Conservation (phyloP, 2,888 invertebrate genomes). For the Leptothorax acervorum region DNA sequence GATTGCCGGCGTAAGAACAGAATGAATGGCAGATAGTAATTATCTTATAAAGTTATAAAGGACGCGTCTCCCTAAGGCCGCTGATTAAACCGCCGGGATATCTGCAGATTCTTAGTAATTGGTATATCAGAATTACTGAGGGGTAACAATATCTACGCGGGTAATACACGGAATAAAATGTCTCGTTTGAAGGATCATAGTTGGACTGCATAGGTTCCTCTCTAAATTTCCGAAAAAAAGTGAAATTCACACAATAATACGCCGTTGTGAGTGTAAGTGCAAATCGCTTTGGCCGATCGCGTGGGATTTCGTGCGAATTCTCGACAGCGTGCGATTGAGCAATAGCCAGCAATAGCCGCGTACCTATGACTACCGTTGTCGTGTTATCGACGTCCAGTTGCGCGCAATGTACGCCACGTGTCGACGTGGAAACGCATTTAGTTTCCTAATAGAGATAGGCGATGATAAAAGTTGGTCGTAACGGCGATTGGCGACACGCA, state of each 20-base stretch:
- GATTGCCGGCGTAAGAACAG: constrained; percentile 14
- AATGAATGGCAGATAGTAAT: constrained; percentile 50
- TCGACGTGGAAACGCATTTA: constrained; percentile 52
- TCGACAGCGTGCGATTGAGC: constrained; percentile 14
- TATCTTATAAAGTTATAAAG: constrained; percentile 49
- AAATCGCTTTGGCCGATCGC: not conserved
- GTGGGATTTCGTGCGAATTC: not conserved
- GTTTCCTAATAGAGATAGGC: constrained; percentile 54
- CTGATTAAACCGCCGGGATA: constrained; percentile 31
- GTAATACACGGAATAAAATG: not conserved
- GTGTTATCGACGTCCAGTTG: constrained; percentile 26
- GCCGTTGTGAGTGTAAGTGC: not conserved
- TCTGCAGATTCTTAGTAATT: not conserved
- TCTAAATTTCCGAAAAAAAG: not conserved
- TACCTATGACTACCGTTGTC: constrained; percentile 6
- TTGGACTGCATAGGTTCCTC: not conserved
- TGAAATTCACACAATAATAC: not conserved
- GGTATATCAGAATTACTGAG: not conserved
- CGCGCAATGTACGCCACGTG: constrained; percentile 13
- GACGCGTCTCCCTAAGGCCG: constrained; percentile 7
- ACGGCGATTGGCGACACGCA: constrained; percentile 53
- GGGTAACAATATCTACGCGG: not conserved
- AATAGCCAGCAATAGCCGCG: not conserved
- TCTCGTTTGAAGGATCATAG: not conserved
- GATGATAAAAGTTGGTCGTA: constrained; percentile 52